Evolutionary conservation across 2,113 vertebrate genomes (phyloP).

Genomic region (Microtus montanus): DNA sequence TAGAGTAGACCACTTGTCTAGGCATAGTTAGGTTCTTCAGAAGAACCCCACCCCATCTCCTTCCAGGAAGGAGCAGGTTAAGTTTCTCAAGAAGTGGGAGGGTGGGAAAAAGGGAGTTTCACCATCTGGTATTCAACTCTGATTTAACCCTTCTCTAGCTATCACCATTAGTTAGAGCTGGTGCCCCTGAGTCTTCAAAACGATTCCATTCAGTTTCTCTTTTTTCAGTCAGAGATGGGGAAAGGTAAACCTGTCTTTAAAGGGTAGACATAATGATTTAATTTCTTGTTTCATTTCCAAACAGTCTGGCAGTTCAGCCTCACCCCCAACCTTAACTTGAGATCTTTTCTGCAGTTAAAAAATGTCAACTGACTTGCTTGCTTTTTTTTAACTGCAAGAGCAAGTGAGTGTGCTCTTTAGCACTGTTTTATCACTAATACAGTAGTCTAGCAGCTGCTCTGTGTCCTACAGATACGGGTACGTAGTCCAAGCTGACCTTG

Average conservation of each 20-base stretch:
- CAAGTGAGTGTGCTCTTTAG: background rate
- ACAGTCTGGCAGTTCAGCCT: background rate
- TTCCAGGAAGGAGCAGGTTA: background rate
- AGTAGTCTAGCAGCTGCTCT: background rate
- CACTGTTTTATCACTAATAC: background rate
- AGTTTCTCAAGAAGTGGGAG: background rate
- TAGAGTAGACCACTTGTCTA: background rate
- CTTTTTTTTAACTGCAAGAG: background rate
- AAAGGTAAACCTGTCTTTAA: background rate
- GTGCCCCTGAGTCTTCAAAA: background rate
- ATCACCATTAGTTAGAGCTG: background rate
- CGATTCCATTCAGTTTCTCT: background rate
- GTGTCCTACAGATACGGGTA: background rate
- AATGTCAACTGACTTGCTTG: background rate
- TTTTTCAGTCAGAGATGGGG: background rate
- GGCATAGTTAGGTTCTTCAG: background rate
- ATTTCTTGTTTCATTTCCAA: constrained; percentile 6
- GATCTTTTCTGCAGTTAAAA: background rate
- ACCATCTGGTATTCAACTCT: background rate
- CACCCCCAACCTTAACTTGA: background rate
- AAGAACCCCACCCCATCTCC: background rate
- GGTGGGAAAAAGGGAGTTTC: background rate
- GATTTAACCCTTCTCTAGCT: background rate
- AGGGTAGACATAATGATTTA: background rate
- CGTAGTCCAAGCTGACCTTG: background rate